phyloP scores from a whole-genome alignment of 1,140 invertebrate species.

The Pseudomyrmex concolor region DNA sequence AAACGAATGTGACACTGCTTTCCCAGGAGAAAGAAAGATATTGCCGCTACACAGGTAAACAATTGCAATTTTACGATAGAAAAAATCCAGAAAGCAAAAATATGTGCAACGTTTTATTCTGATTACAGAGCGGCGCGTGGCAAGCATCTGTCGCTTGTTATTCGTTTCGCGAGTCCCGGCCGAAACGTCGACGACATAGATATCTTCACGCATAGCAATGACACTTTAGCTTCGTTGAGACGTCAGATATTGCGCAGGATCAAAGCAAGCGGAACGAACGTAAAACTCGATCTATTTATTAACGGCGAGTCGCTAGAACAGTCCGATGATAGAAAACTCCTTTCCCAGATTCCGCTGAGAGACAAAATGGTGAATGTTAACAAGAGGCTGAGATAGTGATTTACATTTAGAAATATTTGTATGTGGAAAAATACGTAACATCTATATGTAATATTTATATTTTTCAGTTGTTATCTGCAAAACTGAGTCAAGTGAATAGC shows the following conservation, averaged over 20 bases:
- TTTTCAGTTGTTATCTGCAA: constrained; percentile 92
- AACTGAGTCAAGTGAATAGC: constrained; percentile 91
- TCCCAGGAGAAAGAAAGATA: constrained; percentile 94
- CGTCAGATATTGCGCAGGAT: constrained; percentile 91
- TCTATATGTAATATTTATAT: constrained; percentile 57
- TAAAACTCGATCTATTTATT: constrained; percentile 95
- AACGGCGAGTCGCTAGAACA: constrained; percentile 96
- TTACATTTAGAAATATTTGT: background rate
- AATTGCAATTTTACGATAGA: background rate
- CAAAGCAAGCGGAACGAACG: constrained; percentile 88
- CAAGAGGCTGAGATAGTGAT: background rate
- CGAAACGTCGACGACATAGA: constrained; percentile 96
- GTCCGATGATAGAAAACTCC: constrained; percentile 94
- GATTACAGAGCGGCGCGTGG: constrained; percentile 92
- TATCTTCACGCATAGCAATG: constrained; percentile 96
- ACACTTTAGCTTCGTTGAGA: constrained; percentile 93
- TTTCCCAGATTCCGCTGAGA: constrained; percentile 93
- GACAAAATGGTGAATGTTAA: constrained; percentile 93
- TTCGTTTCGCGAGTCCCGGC: constrained; percentile 95
- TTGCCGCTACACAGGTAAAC: constrained; percentile 92
- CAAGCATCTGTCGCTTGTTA: constrained; percentile 94
- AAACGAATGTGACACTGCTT: constrained; percentile 97
- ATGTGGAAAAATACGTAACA: background rate
- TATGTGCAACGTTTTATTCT: constrained; percentile 60
- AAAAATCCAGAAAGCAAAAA: background rate